phyloP scores from a whole-genome alignment of 2,113 vertebrate genomes.

The Callospermophilus lateralis region DNA sequence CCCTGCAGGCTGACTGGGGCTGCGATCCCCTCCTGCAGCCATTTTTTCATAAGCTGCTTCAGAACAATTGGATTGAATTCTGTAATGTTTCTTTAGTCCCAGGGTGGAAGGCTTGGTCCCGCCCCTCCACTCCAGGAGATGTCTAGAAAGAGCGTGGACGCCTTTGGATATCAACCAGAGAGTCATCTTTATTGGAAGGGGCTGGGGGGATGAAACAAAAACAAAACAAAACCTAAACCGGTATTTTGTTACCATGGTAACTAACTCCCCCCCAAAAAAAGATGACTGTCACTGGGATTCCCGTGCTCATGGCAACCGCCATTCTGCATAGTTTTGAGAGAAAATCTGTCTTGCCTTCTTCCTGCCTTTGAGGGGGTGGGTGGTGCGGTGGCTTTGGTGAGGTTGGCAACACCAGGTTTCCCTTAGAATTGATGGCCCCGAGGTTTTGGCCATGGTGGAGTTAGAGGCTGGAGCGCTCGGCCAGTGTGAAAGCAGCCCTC shows the following conservation, averaged over 20 bases:
- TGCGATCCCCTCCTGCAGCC: neutral
- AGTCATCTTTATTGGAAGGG: slow-evolving; percentile 59
- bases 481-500: neutral
- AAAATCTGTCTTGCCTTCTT: slow-evolving; percentile 53
- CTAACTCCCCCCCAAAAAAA: slow-evolving; percentile 53
- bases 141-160: slow-evolving; percentile 67
- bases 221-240: neutral
- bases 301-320: slow-evolving; percentile 80
- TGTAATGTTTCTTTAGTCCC: neutral
- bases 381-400: neutral
- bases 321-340: slow-evolving; percentile 68
- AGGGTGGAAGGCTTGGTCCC: neutral
- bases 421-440: neutral
- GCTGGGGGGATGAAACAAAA: too few species aligned
- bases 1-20: neutral
- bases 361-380: slow-evolving; percentile 39
- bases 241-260: slow-evolving; percentile 78
- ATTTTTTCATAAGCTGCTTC: neutral
- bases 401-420: neutral
- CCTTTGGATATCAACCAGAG: slow-evolving; percentile 69
- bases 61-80: neutral
- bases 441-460: neutral
- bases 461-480: neutral
- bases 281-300: slow-evolving; percentile 56
- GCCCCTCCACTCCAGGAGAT: slow-evolving; percentile 58